phyloP scores from a whole-genome alignment of 2,888 invertebrate species.

The Himalopsyche kuldschensis region DNA sequence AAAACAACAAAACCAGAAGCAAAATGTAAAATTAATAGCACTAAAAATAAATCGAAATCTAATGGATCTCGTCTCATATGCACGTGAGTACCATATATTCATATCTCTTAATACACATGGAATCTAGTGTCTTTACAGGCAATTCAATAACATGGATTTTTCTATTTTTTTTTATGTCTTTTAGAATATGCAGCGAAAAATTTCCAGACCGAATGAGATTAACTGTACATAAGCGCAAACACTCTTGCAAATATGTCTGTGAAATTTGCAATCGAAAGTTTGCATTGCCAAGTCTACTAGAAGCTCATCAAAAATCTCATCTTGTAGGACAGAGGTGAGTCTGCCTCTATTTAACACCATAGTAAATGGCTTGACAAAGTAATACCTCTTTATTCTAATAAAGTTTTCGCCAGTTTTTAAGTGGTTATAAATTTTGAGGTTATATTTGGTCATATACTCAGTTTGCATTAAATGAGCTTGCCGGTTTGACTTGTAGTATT shows the following conservation, averaged over 20 bases:
- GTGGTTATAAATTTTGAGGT: too few relatives aligned
- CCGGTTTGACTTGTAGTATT: too few relatives aligned
- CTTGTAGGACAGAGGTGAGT: not conserved
- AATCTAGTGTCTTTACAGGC: too few relatives aligned
- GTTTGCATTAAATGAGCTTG: too few relatives aligned
- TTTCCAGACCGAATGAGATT: not conserved
- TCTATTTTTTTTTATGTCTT: slow-evolving; percentile 1
- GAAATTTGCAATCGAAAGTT: slow-evolving; percentile 17
- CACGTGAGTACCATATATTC: not conserved
- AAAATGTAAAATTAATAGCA: not conserved
- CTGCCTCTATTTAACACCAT: not conserved
- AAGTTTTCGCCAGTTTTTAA: too few relatives aligned
- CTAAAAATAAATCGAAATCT: not conserved
- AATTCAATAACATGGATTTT: too few relatives aligned
- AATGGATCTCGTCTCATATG: not conserved
- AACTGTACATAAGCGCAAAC: not conserved
- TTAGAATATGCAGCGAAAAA: slow-evolving; percentile 6
- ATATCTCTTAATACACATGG: not conserved
- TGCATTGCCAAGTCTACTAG: slow-evolving; percentile 9
- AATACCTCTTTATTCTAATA: too few relatives aligned
- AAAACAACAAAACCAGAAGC: not conserved
- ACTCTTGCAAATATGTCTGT: slow-evolving; percentile 19
- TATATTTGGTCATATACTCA: too few relatives aligned
- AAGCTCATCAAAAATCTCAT: slow-evolving; percentile 5
- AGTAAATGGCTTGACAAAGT: not conserved